Conservation (phyloP, 2,113 vertebrate species). For the Oenanthe oenanthe region DNA sequence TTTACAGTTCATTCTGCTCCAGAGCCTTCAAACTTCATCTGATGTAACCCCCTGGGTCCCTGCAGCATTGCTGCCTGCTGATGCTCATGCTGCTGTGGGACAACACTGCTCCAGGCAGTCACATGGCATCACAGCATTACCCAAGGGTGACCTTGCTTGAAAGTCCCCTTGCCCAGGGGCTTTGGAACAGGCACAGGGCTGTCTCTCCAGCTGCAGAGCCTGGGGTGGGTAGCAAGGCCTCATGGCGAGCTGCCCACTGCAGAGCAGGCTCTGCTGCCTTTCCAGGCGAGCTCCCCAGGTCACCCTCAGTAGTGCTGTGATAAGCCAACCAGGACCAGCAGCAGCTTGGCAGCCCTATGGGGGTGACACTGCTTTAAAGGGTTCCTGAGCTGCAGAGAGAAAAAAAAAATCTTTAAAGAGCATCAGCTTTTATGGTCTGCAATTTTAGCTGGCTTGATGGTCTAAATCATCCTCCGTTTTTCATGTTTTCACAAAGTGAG, state of each 20-base stretch:
- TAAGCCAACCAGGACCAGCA: background rate
- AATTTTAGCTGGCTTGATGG: conserved; percentile 59
- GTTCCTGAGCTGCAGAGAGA: conserved; percentile 23
- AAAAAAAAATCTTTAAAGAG: conserved; percentile 47
- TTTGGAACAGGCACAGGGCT: background rate
- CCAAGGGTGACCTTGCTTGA: background rate
- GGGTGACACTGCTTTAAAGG: conserved; percentile 56
- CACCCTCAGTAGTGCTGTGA: background rate
- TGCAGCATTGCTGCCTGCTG: background rate
- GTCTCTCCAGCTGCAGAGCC: background rate
- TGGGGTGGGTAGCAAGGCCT: background rate
- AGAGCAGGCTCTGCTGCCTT: background rate
- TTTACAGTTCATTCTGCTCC: background rate
- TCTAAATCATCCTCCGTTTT: conserved; percentile 67
- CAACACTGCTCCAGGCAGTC: background rate
- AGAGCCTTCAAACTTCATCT: background rate
- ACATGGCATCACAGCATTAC: background rate
- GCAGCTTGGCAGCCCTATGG: conserved; percentile 39
- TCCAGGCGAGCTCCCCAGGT: background rate
- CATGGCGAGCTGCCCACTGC: background rate
- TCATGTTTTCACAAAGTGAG: conserved; percentile 67
- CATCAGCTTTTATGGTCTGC: conserved; percentile 63
- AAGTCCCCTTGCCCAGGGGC: background rate
- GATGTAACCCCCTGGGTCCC: background rate
- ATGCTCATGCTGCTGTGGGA: background rate